A percentile compares a stretch with the other conserved stretches of the same genome.
Evolutionary conservation across 92 coral and sea anemone species (phyloP).

Genomic region (Bergia sp.): DNA sequence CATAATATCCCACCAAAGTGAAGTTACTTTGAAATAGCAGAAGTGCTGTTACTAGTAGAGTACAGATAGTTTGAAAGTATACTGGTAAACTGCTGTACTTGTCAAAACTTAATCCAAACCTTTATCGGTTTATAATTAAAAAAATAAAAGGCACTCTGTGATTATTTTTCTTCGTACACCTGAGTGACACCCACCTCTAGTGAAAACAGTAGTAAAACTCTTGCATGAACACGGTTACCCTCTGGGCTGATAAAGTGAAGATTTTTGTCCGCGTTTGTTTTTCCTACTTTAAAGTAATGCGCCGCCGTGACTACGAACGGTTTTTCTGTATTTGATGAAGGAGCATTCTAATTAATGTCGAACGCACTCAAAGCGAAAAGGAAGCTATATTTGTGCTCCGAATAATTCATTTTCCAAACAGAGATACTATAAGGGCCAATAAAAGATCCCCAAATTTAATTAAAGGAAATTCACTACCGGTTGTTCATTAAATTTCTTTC

Average conservation of each 20-base stretch:
- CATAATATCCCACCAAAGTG: no score
- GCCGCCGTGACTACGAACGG: not conserved
- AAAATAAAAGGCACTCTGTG: no score
- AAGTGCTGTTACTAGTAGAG: no score
- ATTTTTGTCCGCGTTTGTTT: not conserved
- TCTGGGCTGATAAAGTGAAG: not conserved
- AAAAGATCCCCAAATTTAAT: not conserved
- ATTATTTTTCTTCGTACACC: not conserved
- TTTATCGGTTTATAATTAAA: no score
- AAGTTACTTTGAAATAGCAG: no score
- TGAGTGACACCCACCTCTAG: not conserved
- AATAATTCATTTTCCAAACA: not conserved
- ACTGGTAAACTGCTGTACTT: not conserved
- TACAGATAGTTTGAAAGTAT: no score
- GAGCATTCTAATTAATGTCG: not conserved
- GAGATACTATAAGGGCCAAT: not conserved
- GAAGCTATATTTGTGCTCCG: not conserved
- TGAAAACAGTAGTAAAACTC: not conserved
- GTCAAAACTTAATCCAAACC: not conserved
- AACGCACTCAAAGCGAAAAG: not conserved
- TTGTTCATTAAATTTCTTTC: not conserved
- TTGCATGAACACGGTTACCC: not conserved
- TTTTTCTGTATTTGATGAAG: not conserved
- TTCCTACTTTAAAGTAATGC: not conserved
- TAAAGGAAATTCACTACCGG: not conserved